Evolutionary conservation across 1,140 invertebrate genomes (phyloP), one percentile per base, ranked within the genome.

Genomic region (Tenebrio molitor): DNA sequence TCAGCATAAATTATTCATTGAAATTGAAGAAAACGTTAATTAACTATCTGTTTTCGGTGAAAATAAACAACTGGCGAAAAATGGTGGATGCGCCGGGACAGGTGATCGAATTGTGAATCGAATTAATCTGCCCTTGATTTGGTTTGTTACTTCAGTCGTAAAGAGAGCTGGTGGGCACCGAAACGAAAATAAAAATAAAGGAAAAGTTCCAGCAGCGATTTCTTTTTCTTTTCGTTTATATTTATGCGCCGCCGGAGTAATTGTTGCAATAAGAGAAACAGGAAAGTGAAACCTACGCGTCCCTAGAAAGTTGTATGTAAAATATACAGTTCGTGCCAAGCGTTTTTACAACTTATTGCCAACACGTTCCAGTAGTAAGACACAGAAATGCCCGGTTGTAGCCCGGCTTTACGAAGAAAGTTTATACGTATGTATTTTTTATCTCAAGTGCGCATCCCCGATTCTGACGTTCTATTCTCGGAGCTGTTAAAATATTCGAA

Each of bases 41-140:
- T n/a, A n/a, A n/a, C n/a, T n/a, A n/a, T n/a, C n/a, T n/a, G n/a
- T n/a, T n/a, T n/a, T n/a, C n/a, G n/a, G n/a, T n/a, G n/a, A n/a
- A n/a, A n/a, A n/a, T n/a, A n/a, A n/a, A n/a, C n/a, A n/a, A n/a
- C n/a, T n/a, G n/a, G 17, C 12, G 16, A 6, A 66, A 23, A 66
- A 66, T 66, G 64, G 64, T 66, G 64, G 36, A 66, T 41, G 64
- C 64, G 64, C 64, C 64, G 64, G 50, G 64, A 8, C 17, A 64
- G 19, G 5, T 10, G 23, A 25, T 58, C 8, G 12, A 29, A 58
- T 29, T n/a, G n/a, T 58, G 44, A 21, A n/a, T n/a, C n/a, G n/a
- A n/a, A n/a, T n/a, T n/a, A n/a, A n/a, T n/a, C n/a, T n/a, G n/a
- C n/a, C n/a, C n/a, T n/a, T n/a, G n/a, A n/a, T n/a, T n/a, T n/a